Conservation (phyloP, 2,797 vertebrate genomes). For the Lagodon rhomboides region DNA sequence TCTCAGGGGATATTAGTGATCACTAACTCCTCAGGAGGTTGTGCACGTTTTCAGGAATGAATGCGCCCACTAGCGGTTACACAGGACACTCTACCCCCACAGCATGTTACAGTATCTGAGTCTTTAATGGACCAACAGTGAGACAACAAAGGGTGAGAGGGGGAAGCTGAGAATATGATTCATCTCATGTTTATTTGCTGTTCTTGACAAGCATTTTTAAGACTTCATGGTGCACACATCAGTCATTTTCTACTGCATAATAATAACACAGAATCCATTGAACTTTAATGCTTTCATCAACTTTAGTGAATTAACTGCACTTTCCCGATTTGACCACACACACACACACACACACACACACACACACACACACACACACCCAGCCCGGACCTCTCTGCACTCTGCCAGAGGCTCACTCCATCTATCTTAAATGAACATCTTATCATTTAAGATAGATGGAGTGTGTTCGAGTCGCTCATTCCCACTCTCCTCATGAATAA, state of each 20-base stretch:
- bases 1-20: not conserved
- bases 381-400: conserved; percentile 3
- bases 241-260: not conserved
- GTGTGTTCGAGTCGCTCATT: conserved; percentile 53
- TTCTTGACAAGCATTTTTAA: not conserved
- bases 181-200: conserved; percentile 1
- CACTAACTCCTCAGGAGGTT: not conserved
- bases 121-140: not conserved
- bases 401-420: conserved; percentile 24
- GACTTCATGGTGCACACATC: not conserved
- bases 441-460: conserved; percentile 50
- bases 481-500: conserved; percentile 68
- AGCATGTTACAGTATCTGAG: too few relatives aligned
- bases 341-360: conserved; percentile 26
- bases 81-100: not conserved
- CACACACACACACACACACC: not conserved
- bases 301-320: not conserved
- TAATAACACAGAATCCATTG: conserved; percentile 6
- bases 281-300: not conserved
- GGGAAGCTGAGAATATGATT: conserved; percentile 6
- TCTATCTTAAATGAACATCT: too few relatives aligned
- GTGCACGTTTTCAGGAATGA: conserved; percentile 25
- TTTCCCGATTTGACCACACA: not conserved
- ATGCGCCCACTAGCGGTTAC: conserved; percentile 66
- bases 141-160: not conserved